Evolutionary conservation across 2,113 vertebrate species (phyloP), one percentile per base, ranked within the genome.

Genomic region (Cyprinodon variegatus): DNA sequence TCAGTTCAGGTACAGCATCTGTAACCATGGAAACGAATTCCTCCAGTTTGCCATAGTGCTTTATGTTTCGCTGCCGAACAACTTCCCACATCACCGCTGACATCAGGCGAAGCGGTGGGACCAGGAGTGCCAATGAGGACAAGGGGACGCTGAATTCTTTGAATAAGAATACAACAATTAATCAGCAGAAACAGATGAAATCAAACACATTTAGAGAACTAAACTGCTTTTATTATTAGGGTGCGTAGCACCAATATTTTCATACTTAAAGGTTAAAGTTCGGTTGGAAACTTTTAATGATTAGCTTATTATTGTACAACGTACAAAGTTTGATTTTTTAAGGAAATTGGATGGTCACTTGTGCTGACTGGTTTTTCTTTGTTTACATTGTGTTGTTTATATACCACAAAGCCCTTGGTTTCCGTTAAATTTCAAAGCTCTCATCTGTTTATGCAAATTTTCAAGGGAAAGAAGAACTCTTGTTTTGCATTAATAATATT

Each of bases 31-130:
- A 90, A 77, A 97, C 93, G 76, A 97, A 95, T 81, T 94, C 93
- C 70, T 96, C 83, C 50, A 96, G 93, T 14, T 92, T 95, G n/a
- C 94, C 94, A 60, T 95, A 96, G 37, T 96, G 92, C 75, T 93
- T 92, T 72, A 93, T 86, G 74, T 88, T 83, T 40, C 95, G 86
- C 50, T 88, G 79, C 10, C 92, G 84, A 0, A 96, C 86, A 2
- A 94, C 94, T 45, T 90, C 93, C 96, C 96, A 97, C 91, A 93
- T 85, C 45, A 95, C 95, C 0, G 95, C 95, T 0, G 95, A 94
- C 20, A 91, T 94, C 0, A 96, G 86, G 3, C 95, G 93, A 0
- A 95, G 86, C 11, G 94, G 94, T 17, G 93, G 93, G 67, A 94
- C 91, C 77, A 94, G 85, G 45, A 95, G 87, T 0, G 92, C 91